Base-by-base conservation (phyloP, 2,113 vertebrate genomes). In the Serilophus lunatus region DNA sequence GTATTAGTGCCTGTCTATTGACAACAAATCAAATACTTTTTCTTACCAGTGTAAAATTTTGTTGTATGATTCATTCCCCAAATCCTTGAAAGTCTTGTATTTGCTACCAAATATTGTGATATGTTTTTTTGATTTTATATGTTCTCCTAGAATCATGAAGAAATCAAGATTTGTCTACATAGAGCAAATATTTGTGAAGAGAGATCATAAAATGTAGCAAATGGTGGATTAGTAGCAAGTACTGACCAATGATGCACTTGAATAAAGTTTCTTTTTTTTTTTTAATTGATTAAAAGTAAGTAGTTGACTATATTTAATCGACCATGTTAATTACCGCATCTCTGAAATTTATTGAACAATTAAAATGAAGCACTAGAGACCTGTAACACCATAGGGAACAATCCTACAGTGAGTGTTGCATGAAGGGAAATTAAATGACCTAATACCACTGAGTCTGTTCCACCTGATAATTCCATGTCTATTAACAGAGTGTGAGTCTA, bases 261-360 rank as follows among this genome's bases (percentile, higher is more conserved):
- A 42, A 45, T 64, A 59, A 84, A 80, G 29, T 50, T 77, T 63
- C 2, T 24, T 44, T 26, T 42, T 54, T 50, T 50, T 44, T 79
- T 65, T 3, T 4, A 61, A 7, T 38, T 5, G 4, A 31, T 78
- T 88, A 72, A 25, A 95, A 90, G 7, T 63, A 88, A 91, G 68
- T 56, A 71, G 36, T 51, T 89, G 56, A 82, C 78, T 89, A 74
- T 77, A 93, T 93, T 93, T 93, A 91, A 94, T 61, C 47, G 40
- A 82, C 60, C 51, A n/a, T 70, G 54, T 80, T 93, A 94, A 94
- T 93, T 92, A 97, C 45, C 66, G 54, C 54, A 77, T 82, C 51
- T 77, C 63, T 79, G 24, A 91, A 88, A 93, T 70, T 70, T 93
- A 70, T 53, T 66, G 74, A 89, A 87, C 70, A 89, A 93, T 93